Evolutionary conservation across 2,113 vertebrate genomes (phyloP).

Genomic region (Zapornia atra): DNA sequence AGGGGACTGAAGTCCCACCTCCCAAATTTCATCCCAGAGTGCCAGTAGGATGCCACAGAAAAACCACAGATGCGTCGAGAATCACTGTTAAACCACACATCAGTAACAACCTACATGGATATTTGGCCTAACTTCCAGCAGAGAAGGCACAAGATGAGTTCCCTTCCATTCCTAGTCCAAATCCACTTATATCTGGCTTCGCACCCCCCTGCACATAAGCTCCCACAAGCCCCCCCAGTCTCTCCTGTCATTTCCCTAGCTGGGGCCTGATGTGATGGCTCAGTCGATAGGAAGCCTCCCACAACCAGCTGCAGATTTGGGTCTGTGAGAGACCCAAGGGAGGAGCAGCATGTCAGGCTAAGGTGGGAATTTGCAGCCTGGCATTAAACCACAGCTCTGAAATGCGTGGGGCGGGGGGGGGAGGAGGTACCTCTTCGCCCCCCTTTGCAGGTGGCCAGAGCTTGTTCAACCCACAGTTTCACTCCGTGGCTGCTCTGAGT

Average conservation of each 20-base stretch:
- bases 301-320: not conserved
- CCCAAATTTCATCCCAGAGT: not conserved
- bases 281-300: not conserved
- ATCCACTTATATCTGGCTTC: not conserved
- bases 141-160: not conserved
- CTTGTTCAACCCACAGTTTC: not conserved
- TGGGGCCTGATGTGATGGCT: accelerated
- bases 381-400: not conserved
- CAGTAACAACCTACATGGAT: accelerated
- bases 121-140: not conserved
- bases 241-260: not conserved
- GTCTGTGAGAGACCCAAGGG: not conserved
- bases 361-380: not conserved
- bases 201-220: not conserved
- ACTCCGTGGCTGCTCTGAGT: accelerated
- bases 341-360: not conserved
- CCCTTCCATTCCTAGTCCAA: not conserved
- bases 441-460: not conserved
- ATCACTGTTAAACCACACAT: not conserved
- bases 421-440: not conserved
- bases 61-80: not conserved
- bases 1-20: not conserved
- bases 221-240: not conserved
- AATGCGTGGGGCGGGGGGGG: too few relatives aligned
- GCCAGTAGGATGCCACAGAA: not conserved